A percentile compares a stretch with the other conserved stretches of the same genome.
These are phyloP conservation scores for Hyposmocoma kahamanoa DNA, from an alignment of 1,140 invertebrate species.

Conservation along the genomic window DNA sequence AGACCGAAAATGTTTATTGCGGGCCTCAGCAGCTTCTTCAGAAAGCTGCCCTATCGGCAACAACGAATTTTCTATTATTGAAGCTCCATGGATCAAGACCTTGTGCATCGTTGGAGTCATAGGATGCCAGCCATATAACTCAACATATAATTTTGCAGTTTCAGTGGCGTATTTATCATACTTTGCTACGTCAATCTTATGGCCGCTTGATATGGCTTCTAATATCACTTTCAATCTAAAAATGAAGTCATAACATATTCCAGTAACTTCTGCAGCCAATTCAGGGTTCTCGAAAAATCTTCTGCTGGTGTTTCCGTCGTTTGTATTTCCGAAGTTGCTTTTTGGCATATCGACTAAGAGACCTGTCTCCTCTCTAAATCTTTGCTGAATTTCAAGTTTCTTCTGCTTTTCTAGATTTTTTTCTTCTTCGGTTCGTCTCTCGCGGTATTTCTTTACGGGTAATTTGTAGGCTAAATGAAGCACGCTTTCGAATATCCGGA, in stretches of 20 bases:
- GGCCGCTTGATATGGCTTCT: slow-evolving; percentile 27
- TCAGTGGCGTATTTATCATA: slow-evolving; percentile 19
- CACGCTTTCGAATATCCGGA: slow-evolving; percentile 44
- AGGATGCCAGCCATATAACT: slow-evolving; percentile 41
- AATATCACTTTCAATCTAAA: slow-evolving; percentile 18
- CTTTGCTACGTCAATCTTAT: slow-evolving; percentile 26
- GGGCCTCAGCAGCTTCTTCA: slow-evolving; percentile 19
- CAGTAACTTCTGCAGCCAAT: slow-evolving; percentile 28
- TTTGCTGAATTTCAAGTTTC: slow-evolving; percentile 21
- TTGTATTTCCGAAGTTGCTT: slow-evolving; percentile 37
- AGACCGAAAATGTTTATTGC: slow-evolving; percentile 21
- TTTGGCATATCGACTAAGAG: slow-evolving; percentile 46
- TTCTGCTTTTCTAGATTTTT: slow-evolving; percentile 17
- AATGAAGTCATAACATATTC: slow-evolving; percentile 22
- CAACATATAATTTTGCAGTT: slow-evolving; percentile 32
- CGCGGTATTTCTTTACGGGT: slow-evolving; percentile 25
- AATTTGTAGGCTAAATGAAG: slow-evolving; percentile 44
- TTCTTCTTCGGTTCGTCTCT: slow-evolving; percentile 2
- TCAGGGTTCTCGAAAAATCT: slow-evolving; percentile 42
- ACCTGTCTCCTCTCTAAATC: slow-evolving; percentile 30
- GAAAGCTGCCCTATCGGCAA: slow-evolving; percentile 9
- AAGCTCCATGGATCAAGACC: slow-evolving; percentile 30
- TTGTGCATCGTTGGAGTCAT: slow-evolving; percentile 52
- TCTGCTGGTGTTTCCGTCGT: slow-evolving; percentile 46
- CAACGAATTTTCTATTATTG: slow-evolving; percentile 16